Evolutionary conservation across 2,888 invertebrate species (phyloP).

Genomic region (Alviniconcha strummeri): DNA sequence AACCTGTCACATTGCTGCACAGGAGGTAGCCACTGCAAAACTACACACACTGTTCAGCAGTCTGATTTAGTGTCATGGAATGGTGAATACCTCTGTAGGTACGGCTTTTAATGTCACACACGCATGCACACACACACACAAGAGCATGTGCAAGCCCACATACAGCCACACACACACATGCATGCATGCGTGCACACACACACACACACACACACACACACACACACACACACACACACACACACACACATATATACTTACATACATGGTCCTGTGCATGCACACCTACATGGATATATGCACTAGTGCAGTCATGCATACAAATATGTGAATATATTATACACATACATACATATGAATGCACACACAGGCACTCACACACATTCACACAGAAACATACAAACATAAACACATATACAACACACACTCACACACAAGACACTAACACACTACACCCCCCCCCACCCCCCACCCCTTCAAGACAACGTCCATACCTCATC

Average conservation of each 20-base stretch:
- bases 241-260: neutral
- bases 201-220: neutral
- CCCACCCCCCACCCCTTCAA: neutral
- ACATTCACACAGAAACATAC: neutral
- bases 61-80: too few species aligned
- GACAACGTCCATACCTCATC: constrained; percentile 61
- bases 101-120: too few species aligned
- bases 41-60: too few species aligned
- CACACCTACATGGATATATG: too few species aligned
- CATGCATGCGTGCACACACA: neutral
- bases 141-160: neutral
- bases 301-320: too few species aligned
- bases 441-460: neutral
- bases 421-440: neutral
- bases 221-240: neutral
- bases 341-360: neutral
- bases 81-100: too few species aligned
- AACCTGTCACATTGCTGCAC: neutral
- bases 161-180: neutral
- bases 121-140: too few species aligned
- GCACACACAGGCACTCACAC: neutral
- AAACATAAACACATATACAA: neutral
- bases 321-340: neutral
- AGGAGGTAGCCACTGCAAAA: too few species aligned
- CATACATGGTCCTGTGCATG: too few species aligned